A percentile compares a stretch with the other conserved stretches of the same genome.
These are phyloP conservation scores for Pentalonia nigronervosa DNA, from an alignment of 1,140 invertebrate genomes.

Conservation along the genomic window DNA sequence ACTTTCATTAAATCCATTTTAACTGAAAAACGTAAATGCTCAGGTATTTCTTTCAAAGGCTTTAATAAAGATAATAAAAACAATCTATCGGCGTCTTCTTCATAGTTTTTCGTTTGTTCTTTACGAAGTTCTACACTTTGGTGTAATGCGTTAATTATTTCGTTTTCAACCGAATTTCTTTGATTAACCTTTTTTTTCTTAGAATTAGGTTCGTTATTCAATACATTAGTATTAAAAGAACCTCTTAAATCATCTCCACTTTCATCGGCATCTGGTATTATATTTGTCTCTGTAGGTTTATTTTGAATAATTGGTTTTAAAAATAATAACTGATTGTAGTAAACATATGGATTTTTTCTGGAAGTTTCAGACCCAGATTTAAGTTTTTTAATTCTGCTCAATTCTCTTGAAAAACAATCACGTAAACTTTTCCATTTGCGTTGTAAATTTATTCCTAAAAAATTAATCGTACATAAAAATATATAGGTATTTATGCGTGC, in stretches of 20 bases:
- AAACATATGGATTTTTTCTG: slow-evolving; percentile 30
- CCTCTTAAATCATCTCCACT: slow-evolving; percentile 36
- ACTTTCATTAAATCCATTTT: slow-evolving; percentile 39
- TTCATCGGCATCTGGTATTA: slow-evolving; percentile 31
- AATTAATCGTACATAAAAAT: too few relatives aligned
- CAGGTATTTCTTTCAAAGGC: neutral
- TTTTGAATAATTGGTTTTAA: neutral
- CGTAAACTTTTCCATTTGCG: slow-evolving; percentile 45
- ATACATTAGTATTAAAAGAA: neutral
- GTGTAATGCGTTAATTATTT: slow-evolving; percentile 37
- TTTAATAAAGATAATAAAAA: slow-evolving; percentile 18
- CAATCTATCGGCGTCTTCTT: slow-evolving; percentile 19
- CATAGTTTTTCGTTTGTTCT: neutral
- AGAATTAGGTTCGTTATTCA: slow-evolving; percentile 31
- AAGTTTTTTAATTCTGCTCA: neutral
- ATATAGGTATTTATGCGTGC: too few relatives aligned
- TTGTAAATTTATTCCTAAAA: neutral
- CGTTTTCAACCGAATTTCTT: neutral
- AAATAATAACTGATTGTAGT: slow-evolving; percentile 40
- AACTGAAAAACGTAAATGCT: neutral
- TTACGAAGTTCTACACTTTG: neutral
- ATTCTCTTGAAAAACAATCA: slow-evolving; percentile 27
- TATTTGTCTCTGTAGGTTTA: slow-evolving; percentile 27
- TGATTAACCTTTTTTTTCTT: neutral
- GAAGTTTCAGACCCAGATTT: slow-evolving; percentile 23